Evolutionary conservation across 2,888 invertebrate genomes (phyloP).

Genomic region (Apamea monoglypha): DNA sequence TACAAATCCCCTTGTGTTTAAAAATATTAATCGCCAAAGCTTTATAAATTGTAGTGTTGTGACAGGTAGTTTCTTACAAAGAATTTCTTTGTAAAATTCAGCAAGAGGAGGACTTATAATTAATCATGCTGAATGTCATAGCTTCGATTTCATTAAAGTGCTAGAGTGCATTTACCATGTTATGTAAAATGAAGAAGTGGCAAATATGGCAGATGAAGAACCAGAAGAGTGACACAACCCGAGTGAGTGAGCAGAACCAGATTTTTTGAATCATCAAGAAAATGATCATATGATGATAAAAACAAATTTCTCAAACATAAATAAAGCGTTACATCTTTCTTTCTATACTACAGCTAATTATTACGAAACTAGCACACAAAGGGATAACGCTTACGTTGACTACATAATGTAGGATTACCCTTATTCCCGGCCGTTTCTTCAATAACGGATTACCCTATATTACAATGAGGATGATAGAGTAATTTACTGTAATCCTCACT

Average conservation of each 20-base stretch:
- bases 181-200: not conserved
- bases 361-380: slow-evolving; percentile 58
- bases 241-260: too few relatives aligned
- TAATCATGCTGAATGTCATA: not conserved
- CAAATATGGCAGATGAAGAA: not conserved
- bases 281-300: not conserved
- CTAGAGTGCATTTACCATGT: not conserved
- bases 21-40: slow-evolving; percentile 53
- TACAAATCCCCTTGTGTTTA: slow-evolving; percentile 38
- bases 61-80: slow-evolving; percentile 24
- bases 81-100: not conserved
- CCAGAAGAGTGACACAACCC: too few relatives aligned
- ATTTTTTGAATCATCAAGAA: too few relatives aligned
- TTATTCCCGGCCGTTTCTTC: slow-evolving; percentile 50
- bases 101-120: not conserved
- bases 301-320: not conserved
- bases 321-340: slow-evolving; percentile 25
- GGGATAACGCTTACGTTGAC: slow-evolving; percentile 50
- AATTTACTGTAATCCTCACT: slow-evolving; percentile 54
- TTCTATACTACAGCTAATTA: slow-evolving; percentile 13
- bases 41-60: slow-evolving; percentile 46
- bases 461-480: slow-evolving; percentile 53
- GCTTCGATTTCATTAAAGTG: not conserved
- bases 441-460: slow-evolving; percentile 65
- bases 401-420: slow-evolving; percentile 62